Conservation (phyloP, 2,888 invertebrate genomes). For the Leucophora obtusa region DNA sequence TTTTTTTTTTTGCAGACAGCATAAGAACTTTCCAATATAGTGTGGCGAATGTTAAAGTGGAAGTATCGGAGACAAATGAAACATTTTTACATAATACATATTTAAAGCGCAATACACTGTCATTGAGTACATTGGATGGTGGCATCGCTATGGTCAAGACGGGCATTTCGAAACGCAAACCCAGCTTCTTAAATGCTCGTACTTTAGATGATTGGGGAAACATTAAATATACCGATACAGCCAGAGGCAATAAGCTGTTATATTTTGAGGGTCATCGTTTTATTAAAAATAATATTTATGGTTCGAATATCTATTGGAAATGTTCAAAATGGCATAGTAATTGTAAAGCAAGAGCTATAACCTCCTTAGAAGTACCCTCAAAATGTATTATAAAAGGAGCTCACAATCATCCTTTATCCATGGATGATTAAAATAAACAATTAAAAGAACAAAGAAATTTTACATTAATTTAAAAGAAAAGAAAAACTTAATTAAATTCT, state of each 20-base stretch:
- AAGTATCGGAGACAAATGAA: constrained; percentile 60
- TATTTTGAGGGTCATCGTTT: constrained; percentile 77
- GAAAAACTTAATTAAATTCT: constrained; percentile 9
- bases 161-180: constrained; percentile 69
- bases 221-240: constrained; percentile 73
- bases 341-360: constrained; percentile 77
- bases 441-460: constrained; percentile 10
- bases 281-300: constrained; percentile 77
- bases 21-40: constrained; percentile 64
- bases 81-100: constrained; percentile 58
- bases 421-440: constrained; percentile 63
- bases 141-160: constrained; percentile 60
- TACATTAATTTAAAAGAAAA: constrained; percentile 5
- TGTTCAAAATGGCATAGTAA: constrained; percentile 78
- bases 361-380: constrained; percentile 71
- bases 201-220: constrained; percentile 73
- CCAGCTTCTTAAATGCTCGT: constrained; percentile 69
- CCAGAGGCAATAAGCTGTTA: constrained; percentile 76
- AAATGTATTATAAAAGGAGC: constrained; percentile 75
- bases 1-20: constrained; percentile 56
- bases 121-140: background rate
- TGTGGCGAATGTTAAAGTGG: constrained; percentile 63
- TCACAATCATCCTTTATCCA: constrained; percentile 75
- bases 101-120: constrained; percentile 23
- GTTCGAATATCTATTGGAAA: constrained; percentile 78